Percentiles rank a stretch among this genome's conserved stretches.
Evolutionary conservation across 2,113 vertebrate species (phyloP).

Genomic region (Vireo altiloquus): DNA sequence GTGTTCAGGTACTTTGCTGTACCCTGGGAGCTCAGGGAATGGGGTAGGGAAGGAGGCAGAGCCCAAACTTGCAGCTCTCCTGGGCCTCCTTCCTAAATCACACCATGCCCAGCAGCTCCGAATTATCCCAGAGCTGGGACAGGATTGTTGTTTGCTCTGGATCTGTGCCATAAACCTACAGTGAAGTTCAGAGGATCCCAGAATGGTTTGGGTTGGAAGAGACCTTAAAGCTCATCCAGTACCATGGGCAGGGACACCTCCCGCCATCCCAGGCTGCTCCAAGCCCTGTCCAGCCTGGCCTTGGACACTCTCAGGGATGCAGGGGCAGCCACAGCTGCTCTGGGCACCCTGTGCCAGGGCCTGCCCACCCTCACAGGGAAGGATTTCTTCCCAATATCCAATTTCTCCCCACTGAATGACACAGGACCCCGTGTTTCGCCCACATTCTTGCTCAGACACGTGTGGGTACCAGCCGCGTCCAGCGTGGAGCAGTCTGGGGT

Average conservation of each 20-base stretch:
- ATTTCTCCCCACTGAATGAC: background rate
- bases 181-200: background rate
- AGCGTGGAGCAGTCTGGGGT: background rate
- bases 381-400: background rate
- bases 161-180: fast-evolving
- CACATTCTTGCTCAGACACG: fast-evolving
- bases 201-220: background rate
- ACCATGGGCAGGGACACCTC: background rate
- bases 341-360: background rate
- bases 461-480: fast-evolving
- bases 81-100: background rate
- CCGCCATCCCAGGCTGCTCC: fast-evolving
- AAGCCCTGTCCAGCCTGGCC: fast-evolving
- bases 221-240: background rate
- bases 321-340: background rate
- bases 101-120: fast-evolving
- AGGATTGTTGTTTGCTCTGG: background rate
- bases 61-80: background rate
- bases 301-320: background rate
- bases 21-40: fast-evolving
- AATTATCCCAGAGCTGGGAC: background rate
- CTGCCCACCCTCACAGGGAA: fast-evolving
- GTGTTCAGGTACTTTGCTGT: no score
- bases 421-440: fast-evolving
- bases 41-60: background rate